phyloP scores from a whole-genome alignment of 1,140 invertebrate species.

The Prorops nasuta region DNA sequence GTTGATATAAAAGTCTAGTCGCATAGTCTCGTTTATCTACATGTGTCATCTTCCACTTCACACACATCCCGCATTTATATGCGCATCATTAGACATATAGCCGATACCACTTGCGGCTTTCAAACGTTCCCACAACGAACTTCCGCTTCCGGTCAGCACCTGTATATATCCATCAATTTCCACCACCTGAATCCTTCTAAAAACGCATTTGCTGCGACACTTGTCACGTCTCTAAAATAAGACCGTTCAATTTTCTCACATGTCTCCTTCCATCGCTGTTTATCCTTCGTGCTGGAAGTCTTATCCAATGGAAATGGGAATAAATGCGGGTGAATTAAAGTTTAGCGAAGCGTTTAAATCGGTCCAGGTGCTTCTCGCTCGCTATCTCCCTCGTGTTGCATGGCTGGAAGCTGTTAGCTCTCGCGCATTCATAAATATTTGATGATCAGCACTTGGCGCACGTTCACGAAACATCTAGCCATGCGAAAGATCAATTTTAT shows the following conservation, averaged over 20 bases:
- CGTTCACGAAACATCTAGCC: constrained; percentile 5
- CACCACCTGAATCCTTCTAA: too few species aligned
- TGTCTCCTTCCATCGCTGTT: too few species aligned
- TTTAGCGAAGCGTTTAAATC: constrained; percentile 31
- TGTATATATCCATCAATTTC: too few species aligned
- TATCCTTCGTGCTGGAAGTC: too few species aligned
- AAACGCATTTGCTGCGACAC: too few species aligned
- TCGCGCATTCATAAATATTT: constrained; percentile 48
- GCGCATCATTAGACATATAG: background rate
- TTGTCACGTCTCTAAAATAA: too few species aligned
- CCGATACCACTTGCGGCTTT: background rate
- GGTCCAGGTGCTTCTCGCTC: constrained; percentile 27
- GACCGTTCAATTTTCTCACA: too few species aligned
- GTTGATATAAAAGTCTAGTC: background rate
- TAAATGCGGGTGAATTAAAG: too few species aligned
- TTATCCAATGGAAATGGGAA: too few species aligned
- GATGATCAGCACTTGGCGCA: constrained; percentile 25
- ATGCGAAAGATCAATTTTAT: constrained; percentile 26
- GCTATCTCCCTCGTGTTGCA: constrained; percentile 34
- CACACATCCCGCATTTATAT: background rate
- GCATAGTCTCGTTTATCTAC: background rate
- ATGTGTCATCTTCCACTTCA: background rate
- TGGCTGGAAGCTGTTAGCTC: constrained; percentile 32
- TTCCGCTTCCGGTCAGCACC: background rate
- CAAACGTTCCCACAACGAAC: background rate